Evolutionary conservation across 2,797 vertebrate species (phyloP).

Genomic region (Crenuchus spilurus): DNA sequence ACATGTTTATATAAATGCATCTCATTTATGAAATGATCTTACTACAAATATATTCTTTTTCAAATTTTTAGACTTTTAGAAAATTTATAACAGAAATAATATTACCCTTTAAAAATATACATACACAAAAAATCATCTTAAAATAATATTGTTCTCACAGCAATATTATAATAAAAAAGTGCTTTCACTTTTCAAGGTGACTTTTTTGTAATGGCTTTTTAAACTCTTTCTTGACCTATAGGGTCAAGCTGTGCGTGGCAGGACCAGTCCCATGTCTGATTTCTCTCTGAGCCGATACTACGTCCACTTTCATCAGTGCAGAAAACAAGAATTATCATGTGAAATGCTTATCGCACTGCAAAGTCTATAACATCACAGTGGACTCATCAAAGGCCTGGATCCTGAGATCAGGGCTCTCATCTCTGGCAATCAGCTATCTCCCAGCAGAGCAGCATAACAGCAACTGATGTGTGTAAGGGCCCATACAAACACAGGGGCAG

Average conservation of each 20-base stretch:
- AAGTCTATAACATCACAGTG: conserved; percentile 46
- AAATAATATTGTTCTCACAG: too few relatives aligned
- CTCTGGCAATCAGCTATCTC: conserved; percentile 56
- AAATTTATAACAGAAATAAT: too few relatives aligned
- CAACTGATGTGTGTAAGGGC: conserved; percentile 49
- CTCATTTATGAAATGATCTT: too few relatives aligned
- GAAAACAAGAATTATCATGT: conserved; percentile 51
- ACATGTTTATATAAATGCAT: too few relatives aligned
- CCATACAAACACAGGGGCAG: conserved; percentile 26
- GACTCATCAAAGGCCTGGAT: conserved; percentile 48
- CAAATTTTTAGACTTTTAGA: too few relatives aligned
- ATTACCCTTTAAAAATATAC: too few relatives aligned
- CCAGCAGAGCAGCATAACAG: conserved; percentile 39
- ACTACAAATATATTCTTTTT: too few relatives aligned
- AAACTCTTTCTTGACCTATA: not conserved
- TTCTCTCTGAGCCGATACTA: conserved; percentile 30
- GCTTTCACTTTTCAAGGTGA: too few relatives aligned
- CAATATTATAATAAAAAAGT: too few relatives aligned
- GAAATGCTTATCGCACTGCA: conserved; percentile 48
- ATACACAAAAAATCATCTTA: too few relatives aligned
- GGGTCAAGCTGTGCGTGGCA: not conserved
- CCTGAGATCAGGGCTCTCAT: conserved; percentile 47
- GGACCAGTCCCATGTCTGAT: conserved; percentile 3
- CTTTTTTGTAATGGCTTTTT: too few relatives aligned
- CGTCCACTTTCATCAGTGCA: conserved; percentile 52